phyloP scores from a whole-genome alignment of 2,113 vertebrate genomes.

The Poeciliopsis prolifica region DNA sequence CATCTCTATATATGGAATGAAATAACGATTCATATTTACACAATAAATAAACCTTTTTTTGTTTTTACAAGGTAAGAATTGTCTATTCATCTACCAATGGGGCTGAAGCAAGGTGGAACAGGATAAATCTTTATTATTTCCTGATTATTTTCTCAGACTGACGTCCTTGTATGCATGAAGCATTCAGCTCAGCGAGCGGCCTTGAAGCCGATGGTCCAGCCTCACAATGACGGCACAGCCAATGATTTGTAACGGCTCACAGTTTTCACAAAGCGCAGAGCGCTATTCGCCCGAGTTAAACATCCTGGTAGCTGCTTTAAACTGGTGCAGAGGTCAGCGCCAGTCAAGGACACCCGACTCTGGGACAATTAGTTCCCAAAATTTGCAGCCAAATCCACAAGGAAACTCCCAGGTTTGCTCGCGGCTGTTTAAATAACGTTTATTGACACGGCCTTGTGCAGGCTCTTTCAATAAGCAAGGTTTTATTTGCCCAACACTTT shows the following conservation, averaged over 20 bases:
- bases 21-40: too few relatives aligned
- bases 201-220: background rate
- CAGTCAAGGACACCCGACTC: background rate
- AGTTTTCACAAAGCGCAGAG: background rate
- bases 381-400: conserved; percentile 5
- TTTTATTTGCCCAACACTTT: background rate
- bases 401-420: background rate
- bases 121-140: too few relatives aligned
- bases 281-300: conserved; percentile 6
- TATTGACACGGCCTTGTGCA: background rate
- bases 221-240: background rate
- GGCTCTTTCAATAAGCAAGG: background rate
- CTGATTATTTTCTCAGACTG: too few relatives aligned
- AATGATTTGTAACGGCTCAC: background rate
- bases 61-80: too few relatives aligned
- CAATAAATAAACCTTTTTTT: too few relatives aligned
- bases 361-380: conserved; percentile 7
- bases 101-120: too few relatives aligned
- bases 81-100: too few relatives aligned
- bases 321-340: background rate
- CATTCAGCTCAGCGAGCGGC: too few relatives aligned
- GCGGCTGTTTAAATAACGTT: background rate
- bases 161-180: too few relatives aligned
- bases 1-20: too few relatives aligned
- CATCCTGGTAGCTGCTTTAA: conserved; percentile 12